Evolutionary conservation across 2,113 vertebrate species (phyloP).

Genomic region (Oreochromis aureus): DNA sequence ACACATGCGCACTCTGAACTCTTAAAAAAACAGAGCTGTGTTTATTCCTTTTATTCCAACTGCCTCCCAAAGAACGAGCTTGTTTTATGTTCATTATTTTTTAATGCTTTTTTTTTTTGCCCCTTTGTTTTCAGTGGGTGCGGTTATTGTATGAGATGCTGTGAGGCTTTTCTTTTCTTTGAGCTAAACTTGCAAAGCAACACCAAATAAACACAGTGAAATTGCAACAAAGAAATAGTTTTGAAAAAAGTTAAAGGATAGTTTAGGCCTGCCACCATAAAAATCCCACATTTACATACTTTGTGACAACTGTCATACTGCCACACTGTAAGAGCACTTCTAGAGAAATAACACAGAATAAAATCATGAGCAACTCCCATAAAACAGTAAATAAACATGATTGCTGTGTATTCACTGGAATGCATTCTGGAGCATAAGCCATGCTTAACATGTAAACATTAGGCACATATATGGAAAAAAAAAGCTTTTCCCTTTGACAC

Average conservation of each 20-base stretch:
- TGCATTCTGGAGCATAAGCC: background rate
- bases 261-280: background rate
- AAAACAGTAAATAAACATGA: background rate
- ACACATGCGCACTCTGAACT: background rate
- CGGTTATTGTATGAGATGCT: background rate
- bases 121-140: background rate
- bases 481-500: background rate
- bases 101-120: fast-evolving
- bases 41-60: background rate
- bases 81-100: background rate
- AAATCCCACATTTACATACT: background rate
- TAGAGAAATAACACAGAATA: background rate
- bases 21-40: background rate
- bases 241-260: background rate
- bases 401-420: background rate
- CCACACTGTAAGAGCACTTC: background rate
- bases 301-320: background rate
- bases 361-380: background rate
- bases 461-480: background rate
- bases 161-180: background rate
- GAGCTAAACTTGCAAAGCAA: background rate
- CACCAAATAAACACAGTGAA: background rate
- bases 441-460: background rate
- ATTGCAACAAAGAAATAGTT: background rate
- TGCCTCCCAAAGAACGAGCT: background rate